These are phyloP conservation scores for Dicerorhinus sumatrensis DNA, from an alignment of 2,113 vertebrate genomes.

Conservation along the genomic window DNA sequence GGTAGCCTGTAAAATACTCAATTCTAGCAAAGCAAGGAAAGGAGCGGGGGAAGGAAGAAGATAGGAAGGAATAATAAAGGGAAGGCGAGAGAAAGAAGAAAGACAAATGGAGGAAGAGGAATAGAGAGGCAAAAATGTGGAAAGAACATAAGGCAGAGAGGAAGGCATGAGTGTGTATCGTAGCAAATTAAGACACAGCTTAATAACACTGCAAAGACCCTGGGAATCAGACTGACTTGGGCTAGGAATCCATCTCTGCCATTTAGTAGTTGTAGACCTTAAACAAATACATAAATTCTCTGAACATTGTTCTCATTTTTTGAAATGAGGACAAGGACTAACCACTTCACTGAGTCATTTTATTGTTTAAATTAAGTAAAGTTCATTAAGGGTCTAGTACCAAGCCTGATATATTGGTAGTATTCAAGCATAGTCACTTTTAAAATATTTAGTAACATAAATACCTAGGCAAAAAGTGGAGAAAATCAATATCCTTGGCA, in stretches of 20 bases:
- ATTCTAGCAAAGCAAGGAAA: background rate
- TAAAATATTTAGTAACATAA: background rate
- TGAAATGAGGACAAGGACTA: background rate
- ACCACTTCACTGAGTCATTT: background rate
- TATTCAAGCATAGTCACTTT: background rate
- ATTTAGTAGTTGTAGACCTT: background rate
- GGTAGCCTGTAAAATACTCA: background rate
- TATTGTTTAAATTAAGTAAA: conserved; percentile 12
- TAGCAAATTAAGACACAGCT: background rate
- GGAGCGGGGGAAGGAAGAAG: background rate
- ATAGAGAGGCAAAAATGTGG: background rate
- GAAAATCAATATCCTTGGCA: background rate
- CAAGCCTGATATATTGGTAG: background rate
- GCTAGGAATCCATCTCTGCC: background rate
- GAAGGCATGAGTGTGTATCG: background rate
- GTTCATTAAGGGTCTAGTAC: background rate
- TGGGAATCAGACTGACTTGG: too few relatives aligned
- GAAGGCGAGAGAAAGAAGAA: background rate
- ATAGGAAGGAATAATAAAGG: background rate
- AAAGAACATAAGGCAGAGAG: background rate
- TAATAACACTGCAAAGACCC: background rate
- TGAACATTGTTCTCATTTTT: background rate
- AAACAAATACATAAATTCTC: background rate
- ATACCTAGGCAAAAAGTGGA: background rate
- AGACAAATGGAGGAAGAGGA: background rate